phyloP scores from a whole-genome alignment of 2,888 invertebrate species.

The Magallana nippona region DNA sequence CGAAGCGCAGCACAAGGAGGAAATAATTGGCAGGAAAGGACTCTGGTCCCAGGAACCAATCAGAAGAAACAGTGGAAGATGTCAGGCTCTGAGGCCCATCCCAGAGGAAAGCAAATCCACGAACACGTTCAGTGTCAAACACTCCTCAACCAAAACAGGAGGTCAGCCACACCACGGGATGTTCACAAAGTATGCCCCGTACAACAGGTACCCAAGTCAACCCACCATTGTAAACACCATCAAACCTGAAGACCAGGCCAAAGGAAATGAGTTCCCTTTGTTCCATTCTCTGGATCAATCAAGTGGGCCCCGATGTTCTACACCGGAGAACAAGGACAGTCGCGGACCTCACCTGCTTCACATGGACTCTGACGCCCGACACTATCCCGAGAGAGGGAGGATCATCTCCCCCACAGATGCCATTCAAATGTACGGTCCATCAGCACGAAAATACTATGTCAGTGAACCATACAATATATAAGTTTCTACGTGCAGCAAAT shows the following conservation, averaged over 20 bases:
- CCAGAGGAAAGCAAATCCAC: slow-evolving; percentile 44
- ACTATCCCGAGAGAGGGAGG: slow-evolving; percentile 44
- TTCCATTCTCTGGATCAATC: slow-evolving; percentile 42
- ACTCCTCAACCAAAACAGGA: neutral
- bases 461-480: slow-evolving; percentile 34
- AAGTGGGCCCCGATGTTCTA: slow-evolving; percentile 42
- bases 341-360: slow-evolving; percentile 34
- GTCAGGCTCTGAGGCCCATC: slow-evolving; percentile 44
- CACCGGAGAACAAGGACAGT: slow-evolving; percentile 42
- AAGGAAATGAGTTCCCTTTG: slow-evolving; percentile 43
- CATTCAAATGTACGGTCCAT: slow-evolving; percentile 52
- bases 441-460: slow-evolving; percentile 43
- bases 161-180: neutral
- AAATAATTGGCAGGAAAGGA: slow-evolving; percentile 22
- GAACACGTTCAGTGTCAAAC: slow-evolving; percentile 11
- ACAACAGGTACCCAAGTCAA: slow-evolving; percentile 40
- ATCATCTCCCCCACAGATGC: slow-evolving; percentile 49
- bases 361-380: slow-evolving; percentile 36
- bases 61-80: slow-evolving; percentile 37
- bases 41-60: slow-evolving; percentile 31
- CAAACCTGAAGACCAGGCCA: slow-evolving; percentile 22
- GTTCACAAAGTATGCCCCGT: slow-evolving; percentile 12
- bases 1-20: slow-evolving; percentile 45
- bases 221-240: slow-evolving; percentile 31
- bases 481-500: no score